A percentile compares a stretch with the other conserved stretches of the same genome.
Conservation (phyloP, 2,888 invertebrate genomes). For the Uloborus plumipes region DNA sequence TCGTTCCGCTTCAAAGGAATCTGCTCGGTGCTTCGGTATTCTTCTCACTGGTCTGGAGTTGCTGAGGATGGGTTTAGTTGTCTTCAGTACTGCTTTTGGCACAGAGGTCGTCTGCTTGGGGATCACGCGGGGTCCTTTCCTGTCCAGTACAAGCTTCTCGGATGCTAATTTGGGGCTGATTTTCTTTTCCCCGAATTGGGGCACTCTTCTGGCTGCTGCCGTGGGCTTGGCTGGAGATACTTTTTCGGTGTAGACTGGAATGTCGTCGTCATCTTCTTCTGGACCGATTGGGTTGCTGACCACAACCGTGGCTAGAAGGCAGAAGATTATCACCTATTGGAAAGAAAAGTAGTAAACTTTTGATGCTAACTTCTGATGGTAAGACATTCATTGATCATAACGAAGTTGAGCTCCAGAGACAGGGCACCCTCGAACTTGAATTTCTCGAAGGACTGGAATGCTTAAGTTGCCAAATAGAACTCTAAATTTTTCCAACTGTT, state of each 20-base stretch:
- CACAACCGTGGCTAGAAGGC: slow-evolving; percentile 18
- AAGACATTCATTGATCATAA: too few species aligned
- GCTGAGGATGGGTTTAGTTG: slow-evolving; percentile 22
- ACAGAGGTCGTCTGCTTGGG: slow-evolving; percentile 7
- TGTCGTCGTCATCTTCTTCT: slow-evolving; percentile 39
- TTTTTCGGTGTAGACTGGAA: slow-evolving; percentile 57
- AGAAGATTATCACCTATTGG: slow-evolving; percentile 22
- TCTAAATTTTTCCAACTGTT: too few species aligned
- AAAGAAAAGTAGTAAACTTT: too few species aligned
- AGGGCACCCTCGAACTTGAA: too few species aligned
- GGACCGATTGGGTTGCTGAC: slow-evolving; percentile 28
- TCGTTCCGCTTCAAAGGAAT: neutral
- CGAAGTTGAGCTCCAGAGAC: too few species aligned
- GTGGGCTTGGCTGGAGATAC: slow-evolving; percentile 37
- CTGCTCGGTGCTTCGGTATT: neutral
- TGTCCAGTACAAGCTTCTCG: neutral
- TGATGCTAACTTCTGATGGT: too few species aligned
- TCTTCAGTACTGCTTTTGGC: slow-evolving; percentile 29
- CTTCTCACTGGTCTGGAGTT: slow-evolving; percentile 30
- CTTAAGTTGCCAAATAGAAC: too few species aligned
- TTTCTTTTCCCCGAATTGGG: slow-evolving; percentile 42
- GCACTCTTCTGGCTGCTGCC: slow-evolving; percentile 19
- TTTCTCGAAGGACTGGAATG: too few species aligned
- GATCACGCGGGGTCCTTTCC: neutral
- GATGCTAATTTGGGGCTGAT: neutral